A percentile compares a stretch with the other conserved stretches of the same genome.
Evolutionary conservation across 64 coral and sea anemone species (phyloP).

Genomic region (Anthopleura sola): DNA sequence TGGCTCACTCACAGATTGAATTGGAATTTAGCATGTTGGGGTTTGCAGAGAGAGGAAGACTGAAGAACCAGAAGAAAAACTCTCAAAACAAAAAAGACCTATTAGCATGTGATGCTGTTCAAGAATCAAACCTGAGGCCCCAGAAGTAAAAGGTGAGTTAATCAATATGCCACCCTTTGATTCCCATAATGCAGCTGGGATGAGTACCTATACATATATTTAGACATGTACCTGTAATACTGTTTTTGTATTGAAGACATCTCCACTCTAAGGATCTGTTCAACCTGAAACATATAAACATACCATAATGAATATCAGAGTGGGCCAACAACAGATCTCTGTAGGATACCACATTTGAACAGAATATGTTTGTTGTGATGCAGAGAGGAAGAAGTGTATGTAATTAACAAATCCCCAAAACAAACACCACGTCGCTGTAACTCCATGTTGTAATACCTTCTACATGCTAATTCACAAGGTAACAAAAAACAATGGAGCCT

Average conservation of each 20-base stretch:
- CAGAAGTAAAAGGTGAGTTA: no score
- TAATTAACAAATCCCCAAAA: conserved; percentile 1
- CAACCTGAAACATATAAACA: conserved; percentile 50
- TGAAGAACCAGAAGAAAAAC: no score
- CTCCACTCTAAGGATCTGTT: conserved; percentile 97
- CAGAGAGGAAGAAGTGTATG: conserved; percentile 30
- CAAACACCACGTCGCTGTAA: conserved; percentile 26
- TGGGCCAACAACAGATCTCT: neutral
- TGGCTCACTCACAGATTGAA: no score
- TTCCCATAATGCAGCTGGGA: no score
- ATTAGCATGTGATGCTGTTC: no score
- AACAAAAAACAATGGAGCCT: neutral
- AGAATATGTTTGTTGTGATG: conserved; percentile 24
- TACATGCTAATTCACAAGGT: conserved; percentile 1
- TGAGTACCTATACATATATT: no score
- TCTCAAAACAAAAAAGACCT: no score
- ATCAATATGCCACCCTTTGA: no score
- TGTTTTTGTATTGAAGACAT: conserved; percentile 98
- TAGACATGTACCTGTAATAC: conserved; percentile 75
- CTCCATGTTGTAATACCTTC: conserved; percentile 25
- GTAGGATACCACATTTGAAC: neutral
- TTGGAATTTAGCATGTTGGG: no score
- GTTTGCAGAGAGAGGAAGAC: no score
- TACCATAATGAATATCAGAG: neutral
- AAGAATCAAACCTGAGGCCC: no score